These are phyloP conservation scores for Drosophila pseudotalamancana DNA, from an alignment of 2,888 invertebrate genomes.

Conservation along the genomic window DNA sequence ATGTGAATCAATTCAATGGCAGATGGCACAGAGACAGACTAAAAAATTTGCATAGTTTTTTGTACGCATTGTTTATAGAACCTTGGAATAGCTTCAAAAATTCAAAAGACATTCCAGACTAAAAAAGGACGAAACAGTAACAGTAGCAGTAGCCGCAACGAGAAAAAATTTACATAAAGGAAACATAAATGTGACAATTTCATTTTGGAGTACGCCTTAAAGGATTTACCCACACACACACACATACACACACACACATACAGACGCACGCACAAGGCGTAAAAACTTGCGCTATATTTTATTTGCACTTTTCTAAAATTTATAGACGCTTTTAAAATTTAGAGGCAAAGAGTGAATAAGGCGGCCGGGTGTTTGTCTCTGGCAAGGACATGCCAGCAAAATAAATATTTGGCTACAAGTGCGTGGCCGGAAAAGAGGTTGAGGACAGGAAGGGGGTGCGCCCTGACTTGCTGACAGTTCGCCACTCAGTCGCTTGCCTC, in stretches of 20 bases:
- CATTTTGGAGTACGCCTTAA: slow-evolving; percentile 67
- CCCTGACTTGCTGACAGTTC: slow-evolving; percentile 20
- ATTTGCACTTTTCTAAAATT: slow-evolving; percentile 77
- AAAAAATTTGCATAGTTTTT: slow-evolving; percentile 23
- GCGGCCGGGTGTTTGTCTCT: slow-evolving; percentile 2
- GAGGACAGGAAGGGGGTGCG: not conserved
- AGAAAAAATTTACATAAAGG: slow-evolving; percentile 68
- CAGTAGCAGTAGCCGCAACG: not conserved
- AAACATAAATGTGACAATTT: slow-evolving; percentile 77
- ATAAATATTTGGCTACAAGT: slow-evolving; percentile 74
- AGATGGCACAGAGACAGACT: not conserved
- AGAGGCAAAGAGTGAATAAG: slow-evolving; percentile 48
- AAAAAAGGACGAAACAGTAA: slow-evolving; percentile 6
- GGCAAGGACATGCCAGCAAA: slow-evolving; percentile 46
- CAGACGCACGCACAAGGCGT: slow-evolving; percentile 24
- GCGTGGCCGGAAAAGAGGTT: slow-evolving; percentile 8
- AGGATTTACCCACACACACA: slow-evolving; percentile 58
- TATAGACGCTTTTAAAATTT: slow-evolving; percentile 75
- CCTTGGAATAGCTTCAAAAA: slow-evolving; percentile 17
- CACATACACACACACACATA: not conserved
- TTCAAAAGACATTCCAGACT: slow-evolving; percentile 4
- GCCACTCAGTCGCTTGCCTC: slow-evolving; percentile 31
- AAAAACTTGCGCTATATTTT: slow-evolving; percentile 71
- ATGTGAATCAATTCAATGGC: not conserved
- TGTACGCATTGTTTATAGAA: slow-evolving; percentile 25